phyloP scores from a whole-genome alignment of 1,140 invertebrate genomes.

The Physella acuta region DNA sequence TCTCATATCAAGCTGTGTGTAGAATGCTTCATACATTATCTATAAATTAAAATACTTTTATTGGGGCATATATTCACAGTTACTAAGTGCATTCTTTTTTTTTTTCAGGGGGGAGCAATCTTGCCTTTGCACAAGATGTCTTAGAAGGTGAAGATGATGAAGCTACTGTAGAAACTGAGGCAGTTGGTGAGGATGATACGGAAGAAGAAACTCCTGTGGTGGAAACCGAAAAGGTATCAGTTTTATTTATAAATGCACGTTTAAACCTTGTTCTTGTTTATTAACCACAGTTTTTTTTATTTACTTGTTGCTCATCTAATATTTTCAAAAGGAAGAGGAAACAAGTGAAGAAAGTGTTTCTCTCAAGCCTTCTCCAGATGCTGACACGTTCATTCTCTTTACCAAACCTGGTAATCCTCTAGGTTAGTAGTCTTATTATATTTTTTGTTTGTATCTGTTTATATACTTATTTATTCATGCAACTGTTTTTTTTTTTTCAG shows the following conservation, averaged over 20 bases:
- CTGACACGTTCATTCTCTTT: slow-evolving; percentile 89
- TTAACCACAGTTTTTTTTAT: not conserved
- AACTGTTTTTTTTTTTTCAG: not conserved
- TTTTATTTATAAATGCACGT: not conserved
- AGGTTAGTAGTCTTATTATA: too few relatives aligned
- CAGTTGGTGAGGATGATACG: slow-evolving; percentile 32
- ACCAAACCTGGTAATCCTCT: slow-evolving; percentile 71
- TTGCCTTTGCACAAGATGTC: slow-evolving; percentile 38
- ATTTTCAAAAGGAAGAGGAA: slow-evolving; percentile 43
- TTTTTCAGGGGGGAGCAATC: slow-evolving; percentile 20
- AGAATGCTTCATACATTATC: not conserved
- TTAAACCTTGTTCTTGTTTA: not conserved
- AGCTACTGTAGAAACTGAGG: slow-evolving; percentile 49
- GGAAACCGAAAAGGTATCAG: slow-evolving; percentile 28
- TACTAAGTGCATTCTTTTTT: too few relatives aligned
- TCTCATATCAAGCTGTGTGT: too few relatives aligned
- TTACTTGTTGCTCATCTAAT: not conserved
- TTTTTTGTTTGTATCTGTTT: too few relatives aligned
- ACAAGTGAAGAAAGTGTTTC: slow-evolving; percentile 66
- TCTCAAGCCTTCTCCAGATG: slow-evolving; percentile 82
- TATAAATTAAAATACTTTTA: not conserved
- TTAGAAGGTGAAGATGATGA: slow-evolving; percentile 54
- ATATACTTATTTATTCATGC: too few relatives aligned
- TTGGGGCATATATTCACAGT: too few relatives aligned
- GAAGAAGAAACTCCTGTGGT: slow-evolving; percentile 39